Conservation (phyloP, 2,797 vertebrate species). For the Melanotaenia parkinsoni region DNA sequence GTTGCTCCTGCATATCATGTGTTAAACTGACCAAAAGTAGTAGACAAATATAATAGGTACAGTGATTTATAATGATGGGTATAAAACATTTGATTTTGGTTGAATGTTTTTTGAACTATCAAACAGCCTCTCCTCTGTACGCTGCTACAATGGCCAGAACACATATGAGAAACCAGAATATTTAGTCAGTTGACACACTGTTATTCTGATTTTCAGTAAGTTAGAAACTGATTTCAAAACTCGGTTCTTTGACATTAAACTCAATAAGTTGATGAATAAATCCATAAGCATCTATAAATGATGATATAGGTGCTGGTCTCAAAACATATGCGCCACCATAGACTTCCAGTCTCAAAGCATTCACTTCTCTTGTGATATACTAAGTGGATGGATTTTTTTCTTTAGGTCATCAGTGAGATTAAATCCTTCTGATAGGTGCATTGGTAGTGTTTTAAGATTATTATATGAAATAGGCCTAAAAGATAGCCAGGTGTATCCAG, state of each 20-base stretch:
- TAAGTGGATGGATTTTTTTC: background rate
- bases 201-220: background rate
- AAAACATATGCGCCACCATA: background rate
- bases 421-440: background rate
- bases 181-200: background rate
- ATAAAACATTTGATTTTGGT: no score
- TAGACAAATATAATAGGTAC: no score
- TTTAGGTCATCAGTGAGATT: background rate
- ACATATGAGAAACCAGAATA: background rate
- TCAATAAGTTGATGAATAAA: background rate
- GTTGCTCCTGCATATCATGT: no score
- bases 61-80: no score
- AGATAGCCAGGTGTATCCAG: background rate
- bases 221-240: background rate
- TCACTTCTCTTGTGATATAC: background rate
- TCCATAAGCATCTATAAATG: background rate
- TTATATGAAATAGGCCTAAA: background rate
- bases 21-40: no score
- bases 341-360: background rate
- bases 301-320: background rate
- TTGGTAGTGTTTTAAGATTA: background rate
- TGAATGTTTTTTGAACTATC: no score
- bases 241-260: background rate
- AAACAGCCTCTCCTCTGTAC: no score
- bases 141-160: no score